phyloP scores from a whole-genome alignment of 2,113 vertebrate genomes.

The Trachemys scripta region DNA sequence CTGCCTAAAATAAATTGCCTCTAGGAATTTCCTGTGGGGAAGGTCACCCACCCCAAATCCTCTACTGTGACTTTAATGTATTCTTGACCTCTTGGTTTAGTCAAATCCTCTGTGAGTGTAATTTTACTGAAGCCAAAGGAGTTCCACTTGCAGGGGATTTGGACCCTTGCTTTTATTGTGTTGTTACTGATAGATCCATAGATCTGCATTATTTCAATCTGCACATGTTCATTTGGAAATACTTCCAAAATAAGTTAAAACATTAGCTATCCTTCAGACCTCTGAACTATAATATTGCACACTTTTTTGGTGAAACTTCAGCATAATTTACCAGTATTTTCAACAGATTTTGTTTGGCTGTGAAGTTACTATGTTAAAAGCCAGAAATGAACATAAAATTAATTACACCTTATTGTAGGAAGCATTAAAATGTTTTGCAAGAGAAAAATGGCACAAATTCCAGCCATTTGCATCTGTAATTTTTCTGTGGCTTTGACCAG shows the following conservation, averaged over 20 bases:
- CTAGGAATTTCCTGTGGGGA: no score
- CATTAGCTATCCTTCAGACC: not conserved
- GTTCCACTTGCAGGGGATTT: not conserved
- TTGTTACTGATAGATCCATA: not conserved
- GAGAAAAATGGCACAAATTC: not conserved
- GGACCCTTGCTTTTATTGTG: not conserved
- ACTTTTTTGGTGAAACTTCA: not conserved
- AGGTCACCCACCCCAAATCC: not conserved
- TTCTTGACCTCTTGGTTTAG: not conserved
- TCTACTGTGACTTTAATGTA: not conserved
- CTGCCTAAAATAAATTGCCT: not conserved
- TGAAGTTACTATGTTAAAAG: slow-evolving; percentile 17
- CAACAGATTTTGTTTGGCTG: slow-evolving; percentile 17
- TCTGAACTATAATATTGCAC: not conserved
- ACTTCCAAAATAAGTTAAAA: not conserved
- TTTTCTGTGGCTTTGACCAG: not conserved
- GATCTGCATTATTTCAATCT: not conserved
- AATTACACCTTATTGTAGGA: slow-evolving; percentile 9
- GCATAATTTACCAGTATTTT: slow-evolving; percentile 28
- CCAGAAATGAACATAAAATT: slow-evolving; percentile 51
- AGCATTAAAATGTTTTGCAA: slow-evolving; percentile 9
- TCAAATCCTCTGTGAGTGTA: not conserved
- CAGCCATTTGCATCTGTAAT: not conserved
- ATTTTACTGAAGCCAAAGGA: not conserved
- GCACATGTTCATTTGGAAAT: not conserved